Evolutionary conservation across 2,797 vertebrate species (phyloP).

Genomic region (Lagodon rhomboides): DNA sequence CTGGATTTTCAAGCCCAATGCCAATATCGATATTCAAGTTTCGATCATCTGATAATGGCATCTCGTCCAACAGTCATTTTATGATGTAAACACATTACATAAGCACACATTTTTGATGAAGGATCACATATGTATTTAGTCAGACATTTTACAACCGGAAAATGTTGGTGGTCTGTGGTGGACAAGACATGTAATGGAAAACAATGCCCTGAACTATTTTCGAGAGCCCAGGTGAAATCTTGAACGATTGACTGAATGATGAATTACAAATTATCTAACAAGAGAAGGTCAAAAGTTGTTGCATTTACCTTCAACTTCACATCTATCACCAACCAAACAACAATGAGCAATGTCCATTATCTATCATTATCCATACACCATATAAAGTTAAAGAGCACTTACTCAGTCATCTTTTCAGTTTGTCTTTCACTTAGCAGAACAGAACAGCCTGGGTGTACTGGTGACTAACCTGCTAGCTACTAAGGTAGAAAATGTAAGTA

Average conservation of each 20-base stretch:
- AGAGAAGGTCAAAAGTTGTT: neutral
- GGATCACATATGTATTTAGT: too few species aligned
- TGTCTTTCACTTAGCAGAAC: neutral
- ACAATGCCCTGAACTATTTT: too few species aligned
- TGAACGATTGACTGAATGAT: neutral
- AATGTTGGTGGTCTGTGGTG: neutral
- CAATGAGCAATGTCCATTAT: neutral
- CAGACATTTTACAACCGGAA: neutral
- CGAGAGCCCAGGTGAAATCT: neutral
- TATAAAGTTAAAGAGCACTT: neutral
- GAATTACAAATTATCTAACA: neutral
- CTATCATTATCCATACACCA: neutral
- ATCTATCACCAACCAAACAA: neutral
- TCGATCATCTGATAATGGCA: too few species aligned
- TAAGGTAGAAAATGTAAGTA: constrained; percentile 1
- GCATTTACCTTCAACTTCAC: neutral
- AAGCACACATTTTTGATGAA: neutral
- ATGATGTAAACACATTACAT: neutral
- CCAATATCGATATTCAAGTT: neutral
- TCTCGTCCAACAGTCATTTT: too few species aligned
- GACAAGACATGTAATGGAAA: neutral
- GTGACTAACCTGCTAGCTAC: neutral
- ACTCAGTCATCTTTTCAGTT: neutral
- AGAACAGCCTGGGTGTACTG: neutral
- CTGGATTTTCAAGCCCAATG: neutral